phyloP scores from a whole-genome alignment of 2,797 vertebrate species.

The Myripristis murdjan region DNA sequence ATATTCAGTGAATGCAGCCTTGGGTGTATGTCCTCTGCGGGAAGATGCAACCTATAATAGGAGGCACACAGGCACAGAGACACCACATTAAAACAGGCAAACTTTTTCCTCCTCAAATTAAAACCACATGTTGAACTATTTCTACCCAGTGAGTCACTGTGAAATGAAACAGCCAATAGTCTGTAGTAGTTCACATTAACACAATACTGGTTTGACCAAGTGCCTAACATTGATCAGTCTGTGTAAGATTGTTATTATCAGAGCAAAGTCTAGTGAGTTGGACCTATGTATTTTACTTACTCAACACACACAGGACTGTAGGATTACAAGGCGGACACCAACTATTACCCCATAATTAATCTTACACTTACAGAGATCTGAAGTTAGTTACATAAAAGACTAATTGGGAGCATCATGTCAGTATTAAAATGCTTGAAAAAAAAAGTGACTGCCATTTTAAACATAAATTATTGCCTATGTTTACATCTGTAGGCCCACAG shows the following conservation, averaged over 20 bases:
- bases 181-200: constrained; percentile 21
- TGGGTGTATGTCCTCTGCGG: constrained; percentile 38
- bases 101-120: constrained; percentile 63
- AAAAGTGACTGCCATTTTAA: constrained; percentile 45
- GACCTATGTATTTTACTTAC: background rate
- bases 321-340: constrained; percentile 7
- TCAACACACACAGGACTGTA: constrained; percentile 11
- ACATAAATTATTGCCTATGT: constrained; percentile 15
- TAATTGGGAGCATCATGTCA: constrained; percentile 33
- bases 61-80: constrained; percentile 30
- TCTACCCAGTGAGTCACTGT: constrained; percentile 65
- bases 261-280: background rate
- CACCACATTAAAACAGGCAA: constrained; percentile 35
- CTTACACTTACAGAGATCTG: constrained; percentile 42
- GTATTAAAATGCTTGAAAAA: constrained; percentile 35
- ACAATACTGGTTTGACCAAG: background rate
- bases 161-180: constrained; percentile 25
- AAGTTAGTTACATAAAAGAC: background rate
- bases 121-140: constrained; percentile 73
- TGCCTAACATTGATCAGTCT: constrained; percentile 1
- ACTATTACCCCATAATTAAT: constrained; percentile 12
- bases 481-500: background rate
- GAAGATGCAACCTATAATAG: constrained; percentile 50
- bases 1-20: constrained; percentile 41
- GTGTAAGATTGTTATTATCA: constrained; percentile 6